A percentile compares a stretch with the other conserved stretches of the same genome.
Evolutionary conservation across 2,797 vertebrate species (phyloP).

Genomic region (Acanthis flammea): DNA sequence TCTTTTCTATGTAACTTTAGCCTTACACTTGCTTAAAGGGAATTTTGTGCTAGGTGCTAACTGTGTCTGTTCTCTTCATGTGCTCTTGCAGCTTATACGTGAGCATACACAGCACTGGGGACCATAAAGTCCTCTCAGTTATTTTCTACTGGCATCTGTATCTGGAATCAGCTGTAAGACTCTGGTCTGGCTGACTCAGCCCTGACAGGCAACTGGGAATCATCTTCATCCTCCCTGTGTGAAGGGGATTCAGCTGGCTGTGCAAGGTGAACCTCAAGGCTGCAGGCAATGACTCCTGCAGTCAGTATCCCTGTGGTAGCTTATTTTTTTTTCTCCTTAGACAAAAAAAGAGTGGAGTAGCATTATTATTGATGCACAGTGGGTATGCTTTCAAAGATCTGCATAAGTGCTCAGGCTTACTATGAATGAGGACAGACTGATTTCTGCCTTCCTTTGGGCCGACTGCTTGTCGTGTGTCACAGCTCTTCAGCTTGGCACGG

Average conservation of each 20-base stretch:
- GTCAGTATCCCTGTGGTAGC: neutral
- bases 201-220: fast-evolving
- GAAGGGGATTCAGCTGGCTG: neutral
- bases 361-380: neutral
- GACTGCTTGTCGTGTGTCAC: neutral
- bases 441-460: neutral
- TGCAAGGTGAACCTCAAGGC: neutral
- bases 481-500: neutral
- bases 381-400: neutral
- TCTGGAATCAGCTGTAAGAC: neutral
- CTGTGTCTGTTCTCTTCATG: fast-evolving
- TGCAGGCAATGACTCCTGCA: neutral
- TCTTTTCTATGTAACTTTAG: neutral
- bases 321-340: neutral
- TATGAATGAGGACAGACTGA: neutral
- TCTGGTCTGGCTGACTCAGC: neutral
- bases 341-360: neutral
- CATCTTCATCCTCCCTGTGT: neutral
- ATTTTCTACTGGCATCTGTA: neutral
- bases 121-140: neutral
- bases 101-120: neutral
- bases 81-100: neutral
- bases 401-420: neutral
- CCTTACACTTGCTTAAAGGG: neutral
- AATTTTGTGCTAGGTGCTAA: neutral